Base-by-base conservation (phyloP, 2,797 vertebrate species). In the Champsocephalus gunnari region DNA sequence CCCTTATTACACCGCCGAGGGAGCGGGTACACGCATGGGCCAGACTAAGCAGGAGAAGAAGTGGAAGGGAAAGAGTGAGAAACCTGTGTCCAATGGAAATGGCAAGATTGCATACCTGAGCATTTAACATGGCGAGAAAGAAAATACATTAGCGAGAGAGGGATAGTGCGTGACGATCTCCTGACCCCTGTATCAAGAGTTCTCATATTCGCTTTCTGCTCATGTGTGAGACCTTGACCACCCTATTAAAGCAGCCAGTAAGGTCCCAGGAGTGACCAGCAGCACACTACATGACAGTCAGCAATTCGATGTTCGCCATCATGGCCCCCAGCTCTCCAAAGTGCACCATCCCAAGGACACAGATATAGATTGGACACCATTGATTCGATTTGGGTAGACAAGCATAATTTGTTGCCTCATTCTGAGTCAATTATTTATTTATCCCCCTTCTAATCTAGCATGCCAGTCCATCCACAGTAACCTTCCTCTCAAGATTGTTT, bases 341-440 rank as follows among this genome's bases (percentile, higher is more conserved):
- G 82, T 67, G 2, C 73, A 58, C 71, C 72, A 47, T 72, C 62
- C 79, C 90, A 92, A 93, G 92, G 90, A 92, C 89, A 66, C 72
- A 4, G 72, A 43, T 88, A 91, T 87, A 80, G 87, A 90, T 87
- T 80, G 74, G 67, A 77, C 58, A 9, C 73, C 80, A 83, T 83
- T 88, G 87, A 87, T 91, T 86, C 75, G 77, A 84, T 87, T 81
- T 77, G 73, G 78, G 67, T 34, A 58, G 75, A 80, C 82, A 38
- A 75, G 80, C 79, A 75, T 84, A 79, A 89, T 84, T 85, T 89
- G 87, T 88, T 74, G 79, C 76, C 85, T 90, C 73, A 85, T 90
- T 92, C 82, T n/a, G 62, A 84, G 64, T 73, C 82, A 80, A 90
- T 92, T 90, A 92, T 87, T 92, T 92, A 91, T 92, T 92, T 88